A percentile compares a stretch with the other conserved stretches of the same genome.
These are phyloP conservation scores for Mesitornis unicolor DNA, from an alignment of 2,113 vertebrate genomes.

Conservation along the genomic window DNA sequence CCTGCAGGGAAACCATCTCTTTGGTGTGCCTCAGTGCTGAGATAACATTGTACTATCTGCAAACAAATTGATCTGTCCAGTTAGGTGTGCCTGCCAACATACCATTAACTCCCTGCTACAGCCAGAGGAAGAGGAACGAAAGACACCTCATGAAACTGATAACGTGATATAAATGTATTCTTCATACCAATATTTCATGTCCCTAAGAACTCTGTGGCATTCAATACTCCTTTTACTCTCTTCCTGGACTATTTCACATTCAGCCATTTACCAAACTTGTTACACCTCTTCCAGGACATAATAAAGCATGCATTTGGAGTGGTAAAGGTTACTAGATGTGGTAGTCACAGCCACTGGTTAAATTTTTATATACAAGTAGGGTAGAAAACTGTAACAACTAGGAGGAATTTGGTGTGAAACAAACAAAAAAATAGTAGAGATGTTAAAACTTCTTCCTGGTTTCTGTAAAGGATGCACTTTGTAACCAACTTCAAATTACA, in stretches of 20 bases:
- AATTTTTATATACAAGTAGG: neutral
- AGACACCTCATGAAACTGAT: neutral
- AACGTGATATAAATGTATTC: neutral
- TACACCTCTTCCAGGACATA: neutral
- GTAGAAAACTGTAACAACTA: neutral
- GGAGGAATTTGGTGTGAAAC: neutral
- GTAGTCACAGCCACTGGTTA: neutral
- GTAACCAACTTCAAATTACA: neutral
- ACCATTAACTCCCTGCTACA: neutral
- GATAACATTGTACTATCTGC: neutral
- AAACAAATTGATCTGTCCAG: constrained; percentile 5
- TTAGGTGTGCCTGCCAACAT: neutral
- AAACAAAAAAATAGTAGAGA: neutral
- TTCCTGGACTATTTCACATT: neutral
- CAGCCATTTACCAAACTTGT: neutral
- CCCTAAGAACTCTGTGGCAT: neutral
- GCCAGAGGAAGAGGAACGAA: neutral
- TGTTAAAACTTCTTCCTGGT: neutral
- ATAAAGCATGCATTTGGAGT: neutral
- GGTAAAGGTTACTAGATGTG: neutral
- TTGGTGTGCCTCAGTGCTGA: neutral
- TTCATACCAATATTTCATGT: neutral
- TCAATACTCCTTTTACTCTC: neutral
- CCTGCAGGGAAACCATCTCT: neutral
- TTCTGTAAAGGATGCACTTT: neutral